Percentiles rank a stretch among this genome's conserved stretches.
Conservation (phyloP, 2,797 vertebrate species). For the Psittacula derbiana region DNA sequence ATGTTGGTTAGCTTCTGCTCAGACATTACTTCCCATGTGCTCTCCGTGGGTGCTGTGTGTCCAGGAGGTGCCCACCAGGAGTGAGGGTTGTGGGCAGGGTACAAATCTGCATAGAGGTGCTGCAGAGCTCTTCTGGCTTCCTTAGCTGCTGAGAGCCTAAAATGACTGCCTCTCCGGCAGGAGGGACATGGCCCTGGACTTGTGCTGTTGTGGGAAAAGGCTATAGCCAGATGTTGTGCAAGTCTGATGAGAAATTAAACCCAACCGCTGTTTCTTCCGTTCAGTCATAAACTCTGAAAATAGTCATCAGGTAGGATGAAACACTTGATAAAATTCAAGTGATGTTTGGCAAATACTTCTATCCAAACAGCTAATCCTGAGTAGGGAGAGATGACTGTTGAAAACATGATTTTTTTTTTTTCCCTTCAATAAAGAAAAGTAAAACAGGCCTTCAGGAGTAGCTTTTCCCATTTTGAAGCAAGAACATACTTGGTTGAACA, state of each 20-base stretch:
- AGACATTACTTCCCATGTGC: accelerated
- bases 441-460: not conserved
- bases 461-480: not conserved
- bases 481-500: not conserved
- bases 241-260: not conserved
- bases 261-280: not conserved
- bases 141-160: not conserved
- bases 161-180: not conserved
- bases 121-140: not conserved
- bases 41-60: not conserved
- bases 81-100: not conserved
- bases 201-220: not conserved
- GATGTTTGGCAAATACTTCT: not conserved
- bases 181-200: not conserved
- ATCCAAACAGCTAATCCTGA: not conserved
- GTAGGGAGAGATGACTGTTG: not conserved
- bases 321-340: not conserved
- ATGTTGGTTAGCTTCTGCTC: not conserved
- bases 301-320: not conserved
- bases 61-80: accelerated
- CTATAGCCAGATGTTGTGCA: not conserved
- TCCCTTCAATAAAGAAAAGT: not conserved
- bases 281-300: not conserved
- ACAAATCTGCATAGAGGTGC: not conserved
- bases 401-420: not conserved